These are phyloP conservation scores for Neuroterus valhalla DNA, from an alignment of 1,140 invertebrate genomes.

Conservation along the genomic window DNA sequence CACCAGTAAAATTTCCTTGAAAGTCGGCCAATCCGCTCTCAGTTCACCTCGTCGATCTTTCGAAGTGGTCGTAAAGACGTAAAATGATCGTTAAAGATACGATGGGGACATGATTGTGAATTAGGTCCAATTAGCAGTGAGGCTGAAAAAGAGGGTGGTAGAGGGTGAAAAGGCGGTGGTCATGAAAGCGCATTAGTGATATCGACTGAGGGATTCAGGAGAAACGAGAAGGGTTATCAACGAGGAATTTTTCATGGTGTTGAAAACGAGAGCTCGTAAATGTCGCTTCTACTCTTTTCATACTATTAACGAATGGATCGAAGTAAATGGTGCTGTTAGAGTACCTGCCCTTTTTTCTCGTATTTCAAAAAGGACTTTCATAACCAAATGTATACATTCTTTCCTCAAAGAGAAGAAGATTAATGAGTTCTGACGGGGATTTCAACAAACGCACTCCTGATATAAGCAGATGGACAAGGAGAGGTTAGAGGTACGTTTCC, in stretches of 20 bases:
- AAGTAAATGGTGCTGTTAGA: slow-evolving; percentile 21
- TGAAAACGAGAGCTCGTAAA: slow-evolving; percentile 23
- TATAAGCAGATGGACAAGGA: too few relatives aligned
- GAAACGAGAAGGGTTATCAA: slow-evolving; percentile 26
- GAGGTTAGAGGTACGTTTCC: too few relatives aligned
- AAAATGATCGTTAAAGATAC: slow-evolving; percentile 30
- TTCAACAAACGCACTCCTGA: too few relatives aligned
- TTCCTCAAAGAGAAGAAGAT: too few relatives aligned
- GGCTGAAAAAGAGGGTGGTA: slow-evolving; percentile 29
- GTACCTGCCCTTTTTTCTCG: background rate
- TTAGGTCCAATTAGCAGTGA: slow-evolving; percentile 27
- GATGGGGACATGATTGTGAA: slow-evolving; percentile 23
- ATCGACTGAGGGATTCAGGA: slow-evolving; percentile 16
- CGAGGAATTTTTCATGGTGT: slow-evolving; percentile 27
- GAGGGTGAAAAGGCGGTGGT: background rate
- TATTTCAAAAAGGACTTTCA: too few relatives aligned
- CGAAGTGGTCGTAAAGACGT: slow-evolving; percentile 16
- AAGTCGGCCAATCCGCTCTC: too few relatives aligned
- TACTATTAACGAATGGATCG: slow-evolving; percentile 14
- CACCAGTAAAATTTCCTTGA: too few relatives aligned
- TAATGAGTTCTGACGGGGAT: too few relatives aligned
- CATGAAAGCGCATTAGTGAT: slow-evolving; percentile 17
- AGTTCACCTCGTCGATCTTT: background rate
- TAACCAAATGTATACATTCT: too few relatives aligned
- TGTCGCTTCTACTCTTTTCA: slow-evolving; percentile 22